These are phyloP conservation scores for Indri indri DNA, from an alignment of 2,113 vertebrate species.

Conservation along the genomic window DNA sequence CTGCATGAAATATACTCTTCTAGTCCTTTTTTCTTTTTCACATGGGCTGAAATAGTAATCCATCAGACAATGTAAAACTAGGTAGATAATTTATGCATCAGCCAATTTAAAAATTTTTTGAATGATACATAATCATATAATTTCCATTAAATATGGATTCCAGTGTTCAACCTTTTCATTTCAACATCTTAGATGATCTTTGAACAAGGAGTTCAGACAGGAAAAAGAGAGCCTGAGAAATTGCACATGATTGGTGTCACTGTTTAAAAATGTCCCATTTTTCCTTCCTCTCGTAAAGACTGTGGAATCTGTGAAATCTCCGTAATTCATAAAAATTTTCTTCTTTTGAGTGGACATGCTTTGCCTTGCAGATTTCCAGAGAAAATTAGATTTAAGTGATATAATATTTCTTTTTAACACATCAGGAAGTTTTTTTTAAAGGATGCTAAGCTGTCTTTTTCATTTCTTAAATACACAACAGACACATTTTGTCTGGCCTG, in stretches of 20 bases:
- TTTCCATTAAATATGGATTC: conserved; percentile 41
- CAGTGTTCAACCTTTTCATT: conserved; percentile 44
- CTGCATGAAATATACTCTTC: neutral
- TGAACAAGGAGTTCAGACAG: conserved; percentile 20
- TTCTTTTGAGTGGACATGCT: neutral
- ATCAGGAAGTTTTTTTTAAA: neutral
- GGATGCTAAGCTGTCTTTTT: neutral
- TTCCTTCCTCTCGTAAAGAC: neutral
- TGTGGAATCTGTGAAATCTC: conserved; percentile 39
- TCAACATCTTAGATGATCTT: conserved; percentile 19
- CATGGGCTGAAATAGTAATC: neutral
- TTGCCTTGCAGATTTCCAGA: conserved; percentile 1
- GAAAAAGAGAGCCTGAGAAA: conserved; percentile 34
- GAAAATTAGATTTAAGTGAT: conserved; percentile 25
- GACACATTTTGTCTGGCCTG: neutral
- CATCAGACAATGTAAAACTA: conserved; percentile 5
- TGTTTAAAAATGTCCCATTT: conserved; percentile 49
- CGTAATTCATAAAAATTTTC: conserved; percentile 17
- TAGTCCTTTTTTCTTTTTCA: neutral
- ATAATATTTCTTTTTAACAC: neutral
- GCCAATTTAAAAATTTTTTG: conserved; percentile 53
- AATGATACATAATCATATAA: conserved; percentile 49
- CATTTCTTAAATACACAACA: neutral
- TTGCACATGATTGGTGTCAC: neutral
- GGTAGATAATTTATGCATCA: neutral